A percentile compares a stretch with the other conserved stretches of the same genome.
These are phyloP conservation scores for Diceros bicornis DNA, from an alignment of 2,797 vertebrate species.

Conservation along the genomic window DNA sequence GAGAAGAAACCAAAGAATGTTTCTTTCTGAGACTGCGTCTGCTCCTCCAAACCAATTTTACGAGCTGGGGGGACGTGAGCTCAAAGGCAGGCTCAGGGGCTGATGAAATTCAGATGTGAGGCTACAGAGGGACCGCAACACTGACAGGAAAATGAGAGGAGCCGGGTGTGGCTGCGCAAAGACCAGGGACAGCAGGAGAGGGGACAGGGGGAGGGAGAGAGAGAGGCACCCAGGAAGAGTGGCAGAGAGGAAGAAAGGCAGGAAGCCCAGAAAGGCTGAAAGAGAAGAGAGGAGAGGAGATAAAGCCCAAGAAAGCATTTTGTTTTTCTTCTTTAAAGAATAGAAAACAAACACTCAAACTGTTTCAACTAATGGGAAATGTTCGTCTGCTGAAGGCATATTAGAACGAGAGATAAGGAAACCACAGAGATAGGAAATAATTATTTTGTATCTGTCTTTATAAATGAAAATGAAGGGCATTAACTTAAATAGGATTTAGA, in stretches of 20 bases:
- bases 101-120: slow-evolving; percentile 79
- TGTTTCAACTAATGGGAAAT: slow-evolving; percentile 87
- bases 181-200: background rate
- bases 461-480: slow-evolving; percentile 93
- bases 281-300: slow-evolving; percentile 68
- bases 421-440: slow-evolving; percentile 91
- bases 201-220: background rate
- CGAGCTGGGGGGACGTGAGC: slow-evolving; percentile 74
- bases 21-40: slow-evolving; percentile 65
- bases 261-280: background rate
- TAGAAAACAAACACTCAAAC: slow-evolving; percentile 78
- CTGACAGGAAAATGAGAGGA: background rate
- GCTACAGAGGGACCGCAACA: slow-evolving; percentile 11
- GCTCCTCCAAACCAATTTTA: slow-evolving; percentile 75
- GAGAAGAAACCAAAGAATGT: slow-evolving; percentile 80
- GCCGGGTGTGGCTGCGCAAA: fast-evolving
- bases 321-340: slow-evolving; percentile 72
- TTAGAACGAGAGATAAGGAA: slow-evolving; percentile 91
- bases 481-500: slow-evolving; percentile 92
- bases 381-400: slow-evolving; percentile 87
- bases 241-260: fast-evolving
- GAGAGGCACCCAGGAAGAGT: background rate
- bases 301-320: slow-evolving; percentile 58
- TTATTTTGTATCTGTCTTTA: slow-evolving; percentile 93
- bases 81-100: slow-evolving; percentile 84